A percentile compares a stretch with the other conserved stretches of the same genome.
Evolutionary conservation across 2,888 invertebrate species (phyloP).

Genomic region (Drosophila paramelanica): DNA sequence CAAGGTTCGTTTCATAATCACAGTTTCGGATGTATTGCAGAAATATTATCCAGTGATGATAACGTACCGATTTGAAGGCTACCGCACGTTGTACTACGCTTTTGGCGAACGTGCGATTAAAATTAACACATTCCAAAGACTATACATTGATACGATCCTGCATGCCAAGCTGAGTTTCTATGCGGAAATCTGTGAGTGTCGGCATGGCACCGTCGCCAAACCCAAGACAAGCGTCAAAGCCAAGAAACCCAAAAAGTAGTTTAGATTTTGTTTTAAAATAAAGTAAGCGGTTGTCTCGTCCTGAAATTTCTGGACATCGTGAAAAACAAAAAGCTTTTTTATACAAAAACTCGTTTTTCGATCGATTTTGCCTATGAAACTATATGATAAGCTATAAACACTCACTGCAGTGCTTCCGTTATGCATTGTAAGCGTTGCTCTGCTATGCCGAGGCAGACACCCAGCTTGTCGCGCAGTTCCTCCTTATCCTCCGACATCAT

Average conservation of each 20-base stretch:
- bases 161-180: slow-evolving; percentile 76
- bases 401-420: slow-evolving; percentile 82
- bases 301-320: too few relatives aligned
- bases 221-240: slow-evolving; percentile 32
- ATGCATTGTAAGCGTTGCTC: slow-evolving; percentile 83
- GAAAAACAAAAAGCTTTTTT: too few relatives aligned
- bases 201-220: slow-evolving; percentile 56
- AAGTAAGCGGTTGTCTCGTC: not conserved
- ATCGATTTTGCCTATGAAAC: too few relatives aligned
- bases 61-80: slow-evolving; percentile 82
- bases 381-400: slow-evolving; percentile 13
- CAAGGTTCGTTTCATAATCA: slow-evolving; percentile 79
- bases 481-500: slow-evolving; percentile 83
- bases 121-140: slow-evolving; percentile 70
- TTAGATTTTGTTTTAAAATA: slow-evolving; percentile 1
- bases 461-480: slow-evolving; percentile 82
- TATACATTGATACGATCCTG: slow-evolving; percentile 75
- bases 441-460: slow-evolving; percentile 84
- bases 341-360: too few relatives aligned
- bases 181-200: slow-evolving; percentile 70
- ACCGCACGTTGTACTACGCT: slow-evolving; percentile 69
- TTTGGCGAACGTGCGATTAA: slow-evolving; percentile 57
- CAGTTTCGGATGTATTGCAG: slow-evolving; percentile 67
- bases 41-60: slow-evolving; percentile 76
- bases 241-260: not conserved